Evolutionary conservation across 2,888 invertebrate genomes (phyloP), one percentile per base, ranked within the genome.

Genomic region (Empis stercorea): DNA sequence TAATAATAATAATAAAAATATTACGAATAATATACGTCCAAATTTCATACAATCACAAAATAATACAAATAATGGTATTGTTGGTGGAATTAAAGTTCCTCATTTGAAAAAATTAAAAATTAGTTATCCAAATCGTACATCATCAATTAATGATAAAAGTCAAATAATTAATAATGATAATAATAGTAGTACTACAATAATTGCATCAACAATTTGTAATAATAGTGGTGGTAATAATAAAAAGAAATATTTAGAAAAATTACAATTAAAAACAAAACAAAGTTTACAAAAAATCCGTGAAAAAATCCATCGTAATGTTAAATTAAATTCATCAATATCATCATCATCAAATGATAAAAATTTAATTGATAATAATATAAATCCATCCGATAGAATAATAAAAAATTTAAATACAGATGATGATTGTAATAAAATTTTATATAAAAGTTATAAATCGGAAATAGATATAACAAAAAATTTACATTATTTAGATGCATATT

Each of bases 391-490:
- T 34, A 14, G 34, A 14, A 37, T 36, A 36, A 14, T 15, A 42
- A 36, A 30, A 39, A 32, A 30, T 30, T 20, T 23, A 20, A 38
- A 17, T 30, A 14, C 30, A n/a, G n/a, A 20, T 20, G 13, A 41
- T 11, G 50, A 43, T 30, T 15, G 5, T 16, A 61, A 61, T 11
- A 63, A 59, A 47, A 60, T 64, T 14, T 57, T 67, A 40, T 69
- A 68, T 49, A 68, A 68, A 54, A 68, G 68, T 52, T 69, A 69
- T 52, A 69, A 69, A 48, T 69, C 69, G 2, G 69, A 69, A 54
- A 60, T 69, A 37, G 69, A 69, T 54, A 56, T 69, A 6, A 66
- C 68, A 34, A 65, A 65, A 49, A 69, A 69, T 52, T 55, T 69
- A 7, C 65, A 66, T 50, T 69, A 67, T 45, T 51, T 69, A 43